phyloP scores from a whole-genome alignment of 1,140 invertebrate species.

The Oreohelix idahoensis region DNA sequence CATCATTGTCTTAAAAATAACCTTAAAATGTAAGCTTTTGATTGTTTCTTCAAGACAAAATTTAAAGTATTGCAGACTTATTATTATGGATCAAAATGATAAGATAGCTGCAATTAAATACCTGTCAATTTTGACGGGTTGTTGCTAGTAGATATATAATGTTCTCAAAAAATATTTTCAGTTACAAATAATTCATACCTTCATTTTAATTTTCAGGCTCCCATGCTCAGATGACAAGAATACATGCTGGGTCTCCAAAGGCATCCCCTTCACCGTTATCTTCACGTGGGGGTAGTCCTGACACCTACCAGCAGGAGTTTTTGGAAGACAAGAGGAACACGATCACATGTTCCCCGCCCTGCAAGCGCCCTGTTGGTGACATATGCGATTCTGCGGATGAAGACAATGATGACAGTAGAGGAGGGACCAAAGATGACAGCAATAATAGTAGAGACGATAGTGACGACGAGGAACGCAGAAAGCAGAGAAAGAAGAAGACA shows the following conservation, averaged over 20 bases:
- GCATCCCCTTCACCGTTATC: slow-evolving; percentile 31
- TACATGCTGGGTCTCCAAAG: slow-evolving; percentile 32
- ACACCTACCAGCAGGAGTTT: slow-evolving; percentile 14
- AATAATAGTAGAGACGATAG: slow-evolving; percentile 74
- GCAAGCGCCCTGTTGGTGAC: slow-evolving; percentile 33
- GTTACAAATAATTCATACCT: too few relatives aligned
- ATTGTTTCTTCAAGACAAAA: too few relatives aligned
- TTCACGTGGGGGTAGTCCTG: slow-evolving; percentile 26
- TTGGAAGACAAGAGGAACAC: background rate
- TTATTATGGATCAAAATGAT: too few relatives aligned
- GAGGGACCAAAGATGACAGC: slow-evolving; percentile 52
- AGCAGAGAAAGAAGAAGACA: slow-evolving; percentile 97
- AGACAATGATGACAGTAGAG: slow-evolving; percentile 34
- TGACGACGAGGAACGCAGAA: slow-evolving; percentile 72
- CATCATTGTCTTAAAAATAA: too few relatives aligned
- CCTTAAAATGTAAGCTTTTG: too few relatives aligned
- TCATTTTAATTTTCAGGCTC: background rate
- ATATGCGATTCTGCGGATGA: slow-evolving; percentile 40
- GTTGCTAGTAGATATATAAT: too few relatives aligned
- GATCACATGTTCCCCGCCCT: slow-evolving; percentile 28
- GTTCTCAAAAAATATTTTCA: too few relatives aligned
- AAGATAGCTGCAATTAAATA: too few relatives aligned
- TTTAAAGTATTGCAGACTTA: too few relatives aligned
- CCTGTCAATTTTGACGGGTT: too few relatives aligned
- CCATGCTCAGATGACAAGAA: background rate